Conservation (phyloP, 1,140 invertebrate genomes). For the Paramacrobiotus metropolitanus region DNA sequence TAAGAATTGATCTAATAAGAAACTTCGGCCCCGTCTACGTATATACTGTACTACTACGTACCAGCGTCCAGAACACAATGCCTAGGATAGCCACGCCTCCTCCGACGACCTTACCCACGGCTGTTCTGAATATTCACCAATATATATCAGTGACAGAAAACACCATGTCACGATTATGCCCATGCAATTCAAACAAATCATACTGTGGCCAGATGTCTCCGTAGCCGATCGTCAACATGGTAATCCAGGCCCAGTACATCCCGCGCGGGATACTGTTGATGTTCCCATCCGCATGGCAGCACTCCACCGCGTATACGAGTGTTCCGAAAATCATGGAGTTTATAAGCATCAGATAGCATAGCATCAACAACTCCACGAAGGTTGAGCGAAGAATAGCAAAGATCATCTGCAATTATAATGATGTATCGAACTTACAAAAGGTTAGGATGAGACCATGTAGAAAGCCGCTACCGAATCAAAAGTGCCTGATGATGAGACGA, state of each 20-base stretch:
- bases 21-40: neutral
- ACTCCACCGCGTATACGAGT: neutral
- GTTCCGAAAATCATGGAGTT: conserved; percentile 1
- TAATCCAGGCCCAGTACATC: conserved; percentile 93
- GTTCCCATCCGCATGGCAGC: neutral
- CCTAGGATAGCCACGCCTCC: neutral
- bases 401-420: no score
- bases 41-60: neutral
- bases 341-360: conserved; percentile 1
- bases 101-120: neutral
- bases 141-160: neutral
- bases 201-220: neutral
- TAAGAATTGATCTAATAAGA: no score
- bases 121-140: neutral
- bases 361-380: neutral
- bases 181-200: conserved; percentile 38
- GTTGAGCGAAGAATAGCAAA: neutral
- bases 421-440: no score
- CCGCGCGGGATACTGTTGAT: conserved; percentile 63
- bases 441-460: no score
- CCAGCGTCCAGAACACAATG: neutral
- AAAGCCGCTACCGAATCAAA: no score
- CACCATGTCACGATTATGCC: conserved; percentile 14
- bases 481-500: no score
- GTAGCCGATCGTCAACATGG: conserved; percentile 86